phyloP scores from a whole-genome alignment of 2,113 vertebrate genomes.

The Rhadina sibilatrix region DNA sequence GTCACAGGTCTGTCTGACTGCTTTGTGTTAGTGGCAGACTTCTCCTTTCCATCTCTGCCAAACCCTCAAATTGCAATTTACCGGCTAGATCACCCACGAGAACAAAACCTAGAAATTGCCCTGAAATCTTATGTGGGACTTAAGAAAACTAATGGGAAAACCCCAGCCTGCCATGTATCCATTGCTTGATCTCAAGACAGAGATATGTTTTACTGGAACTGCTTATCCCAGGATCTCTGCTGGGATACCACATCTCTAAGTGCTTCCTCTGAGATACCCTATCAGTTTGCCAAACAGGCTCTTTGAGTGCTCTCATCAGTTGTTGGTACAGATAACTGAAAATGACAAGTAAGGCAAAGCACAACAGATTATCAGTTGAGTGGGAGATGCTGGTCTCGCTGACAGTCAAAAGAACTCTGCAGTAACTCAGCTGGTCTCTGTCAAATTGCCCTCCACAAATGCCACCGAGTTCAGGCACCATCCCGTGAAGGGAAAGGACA shows the following conservation, averaged over 20 bases:
- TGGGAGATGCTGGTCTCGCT: not conserved
- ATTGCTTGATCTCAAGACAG: not conserved
- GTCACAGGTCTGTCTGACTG: not conserved
- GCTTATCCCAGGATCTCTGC: not conserved
- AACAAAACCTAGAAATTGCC: not conserved
- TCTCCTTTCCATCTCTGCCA: not conserved
- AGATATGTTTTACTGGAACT: not conserved
- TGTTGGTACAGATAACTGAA: not conserved
- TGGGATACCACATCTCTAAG: not conserved
- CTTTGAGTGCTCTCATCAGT: not conserved
- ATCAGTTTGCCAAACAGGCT: slow-evolving; percentile 4
- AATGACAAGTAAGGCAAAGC: not conserved
- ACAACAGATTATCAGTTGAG: not conserved
- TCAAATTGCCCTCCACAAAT: not conserved
- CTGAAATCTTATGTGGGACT: not conserved
- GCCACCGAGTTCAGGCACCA: not conserved
- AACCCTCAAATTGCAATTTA: not conserved
- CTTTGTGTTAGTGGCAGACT: not conserved
- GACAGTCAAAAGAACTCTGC: not conserved
- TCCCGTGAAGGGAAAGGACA: not conserved
- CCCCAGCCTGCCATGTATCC: not conserved
- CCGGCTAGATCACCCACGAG: not conserved
- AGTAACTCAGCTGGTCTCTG: not conserved
- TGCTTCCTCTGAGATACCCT: not conserved
- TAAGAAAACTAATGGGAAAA: not conserved